Evolutionary conservation across 30 jellyfish, hydroid and myxozoan species (phyloP), one percentile per base, ranked within the genome.

Genomic region (Pseudorhiza aurosa): DNA sequence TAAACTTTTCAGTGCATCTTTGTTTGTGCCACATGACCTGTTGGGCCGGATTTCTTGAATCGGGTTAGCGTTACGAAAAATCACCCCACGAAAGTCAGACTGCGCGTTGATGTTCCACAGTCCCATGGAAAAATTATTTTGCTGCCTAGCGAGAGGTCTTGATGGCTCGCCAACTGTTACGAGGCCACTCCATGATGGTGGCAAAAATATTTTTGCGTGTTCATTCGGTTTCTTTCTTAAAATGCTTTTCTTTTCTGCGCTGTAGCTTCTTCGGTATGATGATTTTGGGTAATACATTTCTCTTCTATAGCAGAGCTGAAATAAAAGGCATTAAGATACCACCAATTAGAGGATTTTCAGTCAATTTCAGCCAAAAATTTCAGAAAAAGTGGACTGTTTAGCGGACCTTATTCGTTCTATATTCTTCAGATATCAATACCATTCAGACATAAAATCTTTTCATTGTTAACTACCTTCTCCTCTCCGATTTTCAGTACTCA

Each of bases 1-100:
- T 32, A 91, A 46, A 42, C 96, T 91, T 55, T 76, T 70, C 55
- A 91, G 67, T 0, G 96, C 96, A 57, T 88, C 97, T 75, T 72
- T 88, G 71, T 88, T 77, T 17, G 97, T 65, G 24, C 45, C 24
- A 55, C 71, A 75, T 10, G 78, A 43, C 18, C 83, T 77, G 29
- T 67, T 70, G 0, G 98, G 98, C 14, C 85, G 82, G 35, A 91
- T 96, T 25, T 69, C 85, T 67, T 76, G 32, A 58, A 91, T 83
- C 12, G 98, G 98, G 15, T 62, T 65, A 0, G 69, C 28, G 58
- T 85, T 91, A 24, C 98, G 90, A 33, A 91, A 68, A 19, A 91
- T 68, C 2, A 87, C 79, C n/a, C 96, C 96, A 15, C 81, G 85
- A 36, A 87, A 44, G 36, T 87, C 44, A 36, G 83, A 30, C 31